phyloP scores from a whole-genome alignment of 2,888 invertebrate species.

The Cepaea hortensis region DNA sequence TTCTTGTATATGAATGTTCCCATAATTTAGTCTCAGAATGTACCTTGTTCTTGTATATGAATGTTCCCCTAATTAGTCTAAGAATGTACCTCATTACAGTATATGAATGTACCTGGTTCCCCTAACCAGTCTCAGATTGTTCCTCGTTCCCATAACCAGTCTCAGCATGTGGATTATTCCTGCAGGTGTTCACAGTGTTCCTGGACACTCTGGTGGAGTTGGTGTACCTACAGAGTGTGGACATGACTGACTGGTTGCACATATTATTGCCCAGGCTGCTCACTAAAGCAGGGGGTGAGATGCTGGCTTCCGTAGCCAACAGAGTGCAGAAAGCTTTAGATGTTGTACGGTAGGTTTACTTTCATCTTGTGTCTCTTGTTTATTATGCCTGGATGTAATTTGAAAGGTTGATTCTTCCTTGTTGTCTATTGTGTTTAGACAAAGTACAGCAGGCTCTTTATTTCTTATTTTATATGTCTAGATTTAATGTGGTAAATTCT shows the following conservation, averaged over 20 bases:
- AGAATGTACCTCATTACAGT: too few relatives aligned
- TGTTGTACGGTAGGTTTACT: constrained; percentile 67
- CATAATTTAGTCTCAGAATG: too few relatives aligned
- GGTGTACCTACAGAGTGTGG: constrained; percentile 88
- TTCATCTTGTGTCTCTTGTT: not conserved
- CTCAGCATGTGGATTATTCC: not conserved
- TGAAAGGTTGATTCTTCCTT: constrained; percentile 59
- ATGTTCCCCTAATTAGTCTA: too few relatives aligned
- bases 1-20: too few relatives aligned
- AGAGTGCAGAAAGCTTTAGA: constrained; percentile 82
- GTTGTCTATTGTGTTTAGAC: not conserved
- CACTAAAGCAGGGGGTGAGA: constrained; percentile 92
- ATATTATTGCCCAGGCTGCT: constrained; percentile 90
- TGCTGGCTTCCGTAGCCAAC: constrained; percentile 91
- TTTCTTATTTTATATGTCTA: not conserved
- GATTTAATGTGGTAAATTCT: not conserved
- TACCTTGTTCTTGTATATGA: too few relatives aligned
- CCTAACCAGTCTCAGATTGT: too few relatives aligned
- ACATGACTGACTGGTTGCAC: constrained; percentile 94
- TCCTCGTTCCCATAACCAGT: too few relatives aligned
- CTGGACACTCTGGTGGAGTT: constrained; percentile 94
- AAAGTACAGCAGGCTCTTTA: not conserved
- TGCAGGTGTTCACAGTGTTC: constrained; percentile 90
- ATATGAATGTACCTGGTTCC: too few relatives aligned
- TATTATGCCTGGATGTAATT: constrained; percentile 69